Percentiles rank a stretch among this genome's conserved stretches.
Conservation (phyloP, 2,888 invertebrate species). For the Artemia sp. region DNA sequence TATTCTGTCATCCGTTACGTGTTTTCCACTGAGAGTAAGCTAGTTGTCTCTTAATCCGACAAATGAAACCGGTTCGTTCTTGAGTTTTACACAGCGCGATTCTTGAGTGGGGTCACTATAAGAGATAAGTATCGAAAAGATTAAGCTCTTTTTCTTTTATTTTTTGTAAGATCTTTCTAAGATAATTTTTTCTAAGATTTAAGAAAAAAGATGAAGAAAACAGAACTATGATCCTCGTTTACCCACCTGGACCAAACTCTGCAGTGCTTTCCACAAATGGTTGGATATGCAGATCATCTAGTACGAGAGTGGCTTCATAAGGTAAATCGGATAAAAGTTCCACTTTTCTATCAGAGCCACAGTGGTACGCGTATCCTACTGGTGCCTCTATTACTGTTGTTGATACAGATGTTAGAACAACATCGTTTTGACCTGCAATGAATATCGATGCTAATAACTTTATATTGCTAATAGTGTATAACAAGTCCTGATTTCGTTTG, state of each 20-base stretch:
- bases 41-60: no score
- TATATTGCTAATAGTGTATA: no score
- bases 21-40: no score
- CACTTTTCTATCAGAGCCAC: constrained; percentile 48
- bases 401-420: constrained; percentile 42
- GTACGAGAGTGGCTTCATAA: constrained; percentile 41
- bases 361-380: constrained; percentile 64
- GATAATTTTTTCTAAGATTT: no score
- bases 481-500: no score
- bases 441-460: constrained; percentile 29
- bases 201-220: not conserved
- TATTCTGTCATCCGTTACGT: no score
- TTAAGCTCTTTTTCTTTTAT: no score
- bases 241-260: constrained; percentile 42
- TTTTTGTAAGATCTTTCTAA: no score
- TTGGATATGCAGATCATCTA: constrained; percentile 56
- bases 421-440: not conserved
- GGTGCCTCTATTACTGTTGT: constrained; percentile 40
- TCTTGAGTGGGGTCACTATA: no score
- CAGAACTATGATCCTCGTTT: not conserved
- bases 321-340: constrained; percentile 35
- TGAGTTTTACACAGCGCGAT: no score
- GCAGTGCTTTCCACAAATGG: constrained; percentile 73
- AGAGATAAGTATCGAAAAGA: no score
- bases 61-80: no score